These are phyloP conservation scores for Merodon equestris DNA, from an alignment of 2,888 invertebrate genomes.

Conservation along the genomic window DNA sequence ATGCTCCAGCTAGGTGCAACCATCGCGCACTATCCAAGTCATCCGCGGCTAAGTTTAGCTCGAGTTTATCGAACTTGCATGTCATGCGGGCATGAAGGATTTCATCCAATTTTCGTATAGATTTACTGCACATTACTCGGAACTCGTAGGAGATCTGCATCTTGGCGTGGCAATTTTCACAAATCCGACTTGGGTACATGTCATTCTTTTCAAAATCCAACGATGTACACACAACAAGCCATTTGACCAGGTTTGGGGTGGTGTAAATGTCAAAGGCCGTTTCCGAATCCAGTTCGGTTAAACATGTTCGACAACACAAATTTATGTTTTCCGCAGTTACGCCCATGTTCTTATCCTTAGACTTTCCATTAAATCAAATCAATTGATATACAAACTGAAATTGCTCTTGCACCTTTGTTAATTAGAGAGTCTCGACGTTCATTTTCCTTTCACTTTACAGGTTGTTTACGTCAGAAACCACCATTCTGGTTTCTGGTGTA, in stretches of 20 bases:
- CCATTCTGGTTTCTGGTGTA: no score
- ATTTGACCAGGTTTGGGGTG: conserved; percentile 60
- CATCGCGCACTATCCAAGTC: conserved; percentile 42
- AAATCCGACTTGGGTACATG: conserved; percentile 72
- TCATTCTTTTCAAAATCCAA: conserved; percentile 55
- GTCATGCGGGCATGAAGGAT: conserved; percentile 48
- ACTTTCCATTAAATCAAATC: no score
- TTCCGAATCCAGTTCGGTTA: conserved; percentile 49
- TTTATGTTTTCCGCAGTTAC: conserved; percentile 46
- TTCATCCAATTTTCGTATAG: conserved; percentile 66
- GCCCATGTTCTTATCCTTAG: conserved; percentile 25
- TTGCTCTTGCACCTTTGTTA: no score
- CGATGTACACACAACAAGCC: conserved; percentile 54
- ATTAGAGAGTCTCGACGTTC: no score
- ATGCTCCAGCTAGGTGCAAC: conserved; percentile 27
- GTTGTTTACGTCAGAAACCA: no score
- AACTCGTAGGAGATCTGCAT: conserved; percentile 73
- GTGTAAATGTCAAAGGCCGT: conserved; percentile 51
- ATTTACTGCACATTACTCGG: conserved; percentile 73
- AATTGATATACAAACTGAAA: no score
- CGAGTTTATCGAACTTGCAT: conserved; percentile 51
- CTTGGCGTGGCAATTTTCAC: conserved; percentile 72
- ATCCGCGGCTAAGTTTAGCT: conserved; percentile 33
- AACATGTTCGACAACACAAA: conserved; percentile 68
- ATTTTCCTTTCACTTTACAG: no score